Evolutionary conservation across 2,888 invertebrate species (phyloP).

Genomic region (Merodon equestris): DNA sequence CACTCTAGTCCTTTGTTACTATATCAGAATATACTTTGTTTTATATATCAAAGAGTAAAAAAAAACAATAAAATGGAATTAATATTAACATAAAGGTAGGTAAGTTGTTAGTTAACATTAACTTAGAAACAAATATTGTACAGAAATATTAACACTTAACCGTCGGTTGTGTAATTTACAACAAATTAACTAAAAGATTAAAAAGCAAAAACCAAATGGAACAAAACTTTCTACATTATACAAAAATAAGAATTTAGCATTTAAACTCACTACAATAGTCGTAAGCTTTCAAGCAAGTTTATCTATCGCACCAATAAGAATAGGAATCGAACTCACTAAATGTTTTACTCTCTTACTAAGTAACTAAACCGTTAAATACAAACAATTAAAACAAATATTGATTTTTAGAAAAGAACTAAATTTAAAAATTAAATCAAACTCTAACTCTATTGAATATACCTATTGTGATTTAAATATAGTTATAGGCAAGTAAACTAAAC

Average conservation of each 20-base stretch:
- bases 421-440: slow-evolving; percentile 8
- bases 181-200: slow-evolving; percentile 1
- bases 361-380: neutral
- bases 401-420: slow-evolving; percentile 5
- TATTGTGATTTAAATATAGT: slow-evolving; percentile 67
- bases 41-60: slow-evolving; percentile 25
- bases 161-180: slow-evolving; percentile 55
- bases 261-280: neutral
- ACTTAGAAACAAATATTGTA: slow-evolving; percentile 56
- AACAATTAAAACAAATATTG: neutral
- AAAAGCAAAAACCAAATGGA: neutral
- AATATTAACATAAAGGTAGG: slow-evolving; percentile 23
- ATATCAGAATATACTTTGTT: slow-evolving; percentile 37
- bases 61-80: slow-evolving; percentile 30
- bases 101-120: slow-evolving; percentile 68
- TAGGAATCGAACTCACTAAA: slow-evolving; percentile 37
- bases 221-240: slow-evolving; percentile 4
- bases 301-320: slow-evolving; percentile 53
- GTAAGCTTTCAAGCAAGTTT: slow-evolving; percentile 49
- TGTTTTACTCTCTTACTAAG: slow-evolving; percentile 43
- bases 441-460: slow-evolving; percentile 39
- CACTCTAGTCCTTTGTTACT: slow-evolving; percentile 15
- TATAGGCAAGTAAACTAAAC: slow-evolving; percentile 33
- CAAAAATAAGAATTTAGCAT: neutral
- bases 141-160: slow-evolving; percentile 57